phyloP scores from a whole-genome alignment of 2,113 vertebrate species.

The Taurulus bubalis region DNA sequence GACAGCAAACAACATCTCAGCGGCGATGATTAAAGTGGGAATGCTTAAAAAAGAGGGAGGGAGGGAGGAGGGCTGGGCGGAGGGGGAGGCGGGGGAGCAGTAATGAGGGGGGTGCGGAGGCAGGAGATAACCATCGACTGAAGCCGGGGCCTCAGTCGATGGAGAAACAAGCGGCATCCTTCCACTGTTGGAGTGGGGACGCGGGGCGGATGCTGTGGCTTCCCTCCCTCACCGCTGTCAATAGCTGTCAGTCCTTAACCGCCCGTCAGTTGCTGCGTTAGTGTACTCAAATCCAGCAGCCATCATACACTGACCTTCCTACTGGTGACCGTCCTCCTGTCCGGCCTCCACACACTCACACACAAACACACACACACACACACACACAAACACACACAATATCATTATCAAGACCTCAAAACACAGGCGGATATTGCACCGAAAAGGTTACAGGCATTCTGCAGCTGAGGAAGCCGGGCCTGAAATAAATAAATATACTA shows the following conservation, averaged over 20 bases:
- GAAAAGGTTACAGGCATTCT: slow-evolving; percentile 72
- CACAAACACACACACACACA: slow-evolving; percentile 11
- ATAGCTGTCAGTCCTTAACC: slow-evolving; percentile 79
- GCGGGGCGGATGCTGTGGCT: slow-evolving; percentile 32
- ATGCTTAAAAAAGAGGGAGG: slow-evolving; percentile 52
- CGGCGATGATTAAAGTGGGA: slow-evolving; percentile 82
- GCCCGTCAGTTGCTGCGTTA: slow-evolving; percentile 58
- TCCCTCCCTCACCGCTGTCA: slow-evolving; percentile 57
- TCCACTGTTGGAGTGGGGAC: slow-evolving; percentile 25
- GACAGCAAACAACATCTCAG: slow-evolving; percentile 82
- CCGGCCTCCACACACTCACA: slow-evolving; percentile 2
- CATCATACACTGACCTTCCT: slow-evolving; percentile 73
- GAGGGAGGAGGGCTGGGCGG: slow-evolving; percentile 6
- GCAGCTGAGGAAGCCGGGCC: slow-evolving; percentile 40
- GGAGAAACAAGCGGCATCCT: slow-evolving; percentile 65
- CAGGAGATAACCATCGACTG: slow-evolving; percentile 79
- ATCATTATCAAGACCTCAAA: slow-evolving; percentile 70
- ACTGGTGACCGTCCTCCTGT: slow-evolving; percentile 61
- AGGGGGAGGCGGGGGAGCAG: slow-evolving; percentile 35
- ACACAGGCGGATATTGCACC: slow-evolving; percentile 51
- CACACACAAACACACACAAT: slow-evolving; percentile 34
- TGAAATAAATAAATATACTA: slow-evolving; percentile 75
- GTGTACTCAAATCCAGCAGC: slow-evolving; percentile 67
- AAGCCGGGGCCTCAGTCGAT: slow-evolving; percentile 68
- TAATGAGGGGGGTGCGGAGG: slow-evolving; percentile 71